Evolutionary conservation across 2,113 vertebrate species (phyloP), one percentile per base, ranked within the genome.

Genomic region (Rhadina sibilatrix): DNA sequence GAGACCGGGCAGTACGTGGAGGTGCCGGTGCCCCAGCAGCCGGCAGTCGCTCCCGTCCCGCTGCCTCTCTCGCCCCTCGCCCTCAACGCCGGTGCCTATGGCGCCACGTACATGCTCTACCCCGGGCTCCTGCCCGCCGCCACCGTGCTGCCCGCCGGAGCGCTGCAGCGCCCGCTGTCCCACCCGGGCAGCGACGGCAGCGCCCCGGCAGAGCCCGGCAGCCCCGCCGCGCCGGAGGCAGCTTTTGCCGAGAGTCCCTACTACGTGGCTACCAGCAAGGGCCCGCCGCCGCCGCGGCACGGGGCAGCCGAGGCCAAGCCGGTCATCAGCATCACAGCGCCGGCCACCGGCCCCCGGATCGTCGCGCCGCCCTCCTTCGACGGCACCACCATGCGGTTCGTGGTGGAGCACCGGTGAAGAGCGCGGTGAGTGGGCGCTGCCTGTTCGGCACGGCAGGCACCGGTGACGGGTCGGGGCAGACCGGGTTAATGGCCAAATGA

Each of bases 311-410:
- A 97, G 90, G 89, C 95, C 15, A 99, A 98, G 85, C 99, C 99
- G 0, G 96, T 99, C 68, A 99, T 99, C 97, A 99, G 99, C 98
- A 98, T 99, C 97, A 98, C 97, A 0, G 99, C 99, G 0, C 99
- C 99, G 44, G 98, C 99, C 61, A 83, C 97, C 35, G 99, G 99
- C 20, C 99, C 99, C 0, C 96, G 99, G 37, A 98, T 99, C 95
- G 98, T 99, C 1, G 99, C 99, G 2, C 99, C 99, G 0, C 99
- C 99, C 13, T 99, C 99, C 14, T 99, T 99, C 13, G 99, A 99
- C 2, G 99, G 99, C 86, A 99, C 99, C 65, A 99, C 99, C 95
- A 99, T 99, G 99, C 99, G 99, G 95, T 99, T 99, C 17, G 99
- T 99, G 97, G 98, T 99, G 93, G 99, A 99, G 95, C 99, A 99